These are phyloP conservation scores for Chloroclystis v-ata DNA, from an alignment of 2,888 invertebrate species.

Conservation along the genomic window DNA sequence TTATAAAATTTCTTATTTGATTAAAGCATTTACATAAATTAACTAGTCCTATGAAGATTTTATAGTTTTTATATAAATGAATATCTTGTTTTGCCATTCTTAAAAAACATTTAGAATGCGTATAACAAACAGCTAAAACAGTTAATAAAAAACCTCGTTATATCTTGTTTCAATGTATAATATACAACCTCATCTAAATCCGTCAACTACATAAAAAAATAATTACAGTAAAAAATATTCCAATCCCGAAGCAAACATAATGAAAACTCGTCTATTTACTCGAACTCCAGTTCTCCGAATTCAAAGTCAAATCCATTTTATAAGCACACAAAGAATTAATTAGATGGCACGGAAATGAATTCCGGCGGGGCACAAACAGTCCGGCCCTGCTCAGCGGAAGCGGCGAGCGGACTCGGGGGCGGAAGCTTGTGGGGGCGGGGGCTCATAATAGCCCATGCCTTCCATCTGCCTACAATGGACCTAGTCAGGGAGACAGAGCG, in stretches of 20 bases:
- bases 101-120: no score
- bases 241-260: neutral
- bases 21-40: no score
- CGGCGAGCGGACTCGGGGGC: slow-evolving; percentile 28
- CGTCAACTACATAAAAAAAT: no score
- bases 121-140: no score
- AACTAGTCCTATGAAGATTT: no score
- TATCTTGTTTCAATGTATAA: no score
- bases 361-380: slow-evolving; percentile 21
- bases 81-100: no score
- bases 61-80: no score
- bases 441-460: slow-evolving; percentile 30
- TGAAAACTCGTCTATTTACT: neutral
- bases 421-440: slow-evolving; percentile 29
- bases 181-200: no score
- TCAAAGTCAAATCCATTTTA: slow-evolving; percentile 9
- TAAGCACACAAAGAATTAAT: slow-evolving; percentile 24
- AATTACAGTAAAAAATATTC: no score
- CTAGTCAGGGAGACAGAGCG: slow-evolving; percentile 27
- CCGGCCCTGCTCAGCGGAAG: slow-evolving; percentile 30
- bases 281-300: slow-evolving; percentile 1
- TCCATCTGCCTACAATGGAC: slow-evolving; percentile 29
- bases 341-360: slow-evolving; percentile 18
- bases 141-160: no score
- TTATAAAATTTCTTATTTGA: no score